These are phyloP conservation scores for Discoglossus pictus DNA, from an alignment of 2,797 vertebrate genomes.

Conservation along the genomic window DNA sequence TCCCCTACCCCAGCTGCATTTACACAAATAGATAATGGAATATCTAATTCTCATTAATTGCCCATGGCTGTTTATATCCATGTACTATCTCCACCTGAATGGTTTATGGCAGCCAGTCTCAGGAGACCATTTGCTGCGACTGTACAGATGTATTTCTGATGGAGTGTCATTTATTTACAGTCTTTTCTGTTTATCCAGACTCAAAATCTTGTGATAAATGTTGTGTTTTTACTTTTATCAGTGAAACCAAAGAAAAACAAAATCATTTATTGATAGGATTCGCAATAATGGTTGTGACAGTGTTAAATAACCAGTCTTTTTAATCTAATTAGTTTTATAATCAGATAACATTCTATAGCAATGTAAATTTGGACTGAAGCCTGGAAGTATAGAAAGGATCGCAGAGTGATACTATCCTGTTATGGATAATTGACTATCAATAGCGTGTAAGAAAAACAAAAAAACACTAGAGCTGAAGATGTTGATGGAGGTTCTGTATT, in stretches of 20 bases:
- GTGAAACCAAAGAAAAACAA: slow-evolving; percentile 6
- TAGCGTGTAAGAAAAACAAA: slow-evolving; percentile 38
- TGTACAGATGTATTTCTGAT: slow-evolving; percentile 23
- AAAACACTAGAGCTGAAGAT: slow-evolving; percentile 31
- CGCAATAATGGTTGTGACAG: background rate
- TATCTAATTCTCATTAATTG: too few species aligned
- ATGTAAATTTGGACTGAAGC: background rate
- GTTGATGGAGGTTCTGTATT: slow-evolving; percentile 41
- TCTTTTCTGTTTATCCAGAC: too few species aligned
- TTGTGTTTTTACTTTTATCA: too few species aligned
- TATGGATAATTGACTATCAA: slow-evolving; percentile 51
- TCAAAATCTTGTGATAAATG: too few species aligned
- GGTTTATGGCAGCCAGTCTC: slow-evolving; percentile 31
- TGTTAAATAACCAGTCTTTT: too few species aligned
- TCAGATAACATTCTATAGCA: too few species aligned
- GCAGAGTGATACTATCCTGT: slow-evolving; percentile 28
- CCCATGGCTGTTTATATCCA: too few species aligned
- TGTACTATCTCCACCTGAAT: too few species aligned
- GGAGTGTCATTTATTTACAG: slow-evolving; percentile 13
- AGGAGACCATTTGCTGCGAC: slow-evolving; percentile 7
- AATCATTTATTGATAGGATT: slow-evolving; percentile 27
- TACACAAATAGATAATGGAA: too few species aligned
- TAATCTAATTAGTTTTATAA: too few species aligned
- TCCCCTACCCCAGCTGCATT: too few species aligned
- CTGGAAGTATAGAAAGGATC: slow-evolving; percentile 4